Conservation (phyloP, 2,797 vertebrate species). For the Picus viridis region DNA sequence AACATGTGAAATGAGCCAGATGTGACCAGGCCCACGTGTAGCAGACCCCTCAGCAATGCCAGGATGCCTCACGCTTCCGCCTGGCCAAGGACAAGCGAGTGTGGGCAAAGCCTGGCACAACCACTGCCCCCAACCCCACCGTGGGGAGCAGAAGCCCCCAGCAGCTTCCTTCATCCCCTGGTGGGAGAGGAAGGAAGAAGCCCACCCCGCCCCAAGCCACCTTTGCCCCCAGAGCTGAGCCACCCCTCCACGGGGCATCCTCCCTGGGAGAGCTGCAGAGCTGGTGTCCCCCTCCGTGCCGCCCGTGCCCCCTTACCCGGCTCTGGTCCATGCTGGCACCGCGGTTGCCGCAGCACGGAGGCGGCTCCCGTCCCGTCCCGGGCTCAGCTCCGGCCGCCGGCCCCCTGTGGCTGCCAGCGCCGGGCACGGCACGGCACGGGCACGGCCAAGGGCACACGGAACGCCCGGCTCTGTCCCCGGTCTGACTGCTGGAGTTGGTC, state of each 20-base stretch:
- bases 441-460: not conserved
- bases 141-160: not conserved
- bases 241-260: not conserved
- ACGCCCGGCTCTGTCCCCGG: not conserved
- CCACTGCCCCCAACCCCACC: not conserved
- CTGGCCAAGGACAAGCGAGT: not conserved
- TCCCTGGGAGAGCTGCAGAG: not conserved
- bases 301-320: not conserved
- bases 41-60: not conserved
- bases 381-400: constrained; percentile 78
- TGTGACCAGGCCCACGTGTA: not conserved
- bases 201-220: not conserved
- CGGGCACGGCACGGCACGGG: not conserved
- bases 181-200: too few relatives aligned
- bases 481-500: not conserved
- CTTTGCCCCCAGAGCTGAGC: not conserved
- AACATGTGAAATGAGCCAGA: fast-evolving
- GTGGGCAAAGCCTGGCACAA: not conserved
- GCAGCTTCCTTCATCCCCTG: not conserved
- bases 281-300: not conserved
- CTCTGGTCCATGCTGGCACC: constrained; percentile 81
- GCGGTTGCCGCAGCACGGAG: constrained; percentile 63
- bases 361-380: constrained; percentile 58
- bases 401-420: not conserved
- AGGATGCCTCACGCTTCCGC: not conserved